Evolutionary conservation across 2,113 vertebrate genomes (phyloP).

Genomic region (Otolemur garnettii): DNA sequence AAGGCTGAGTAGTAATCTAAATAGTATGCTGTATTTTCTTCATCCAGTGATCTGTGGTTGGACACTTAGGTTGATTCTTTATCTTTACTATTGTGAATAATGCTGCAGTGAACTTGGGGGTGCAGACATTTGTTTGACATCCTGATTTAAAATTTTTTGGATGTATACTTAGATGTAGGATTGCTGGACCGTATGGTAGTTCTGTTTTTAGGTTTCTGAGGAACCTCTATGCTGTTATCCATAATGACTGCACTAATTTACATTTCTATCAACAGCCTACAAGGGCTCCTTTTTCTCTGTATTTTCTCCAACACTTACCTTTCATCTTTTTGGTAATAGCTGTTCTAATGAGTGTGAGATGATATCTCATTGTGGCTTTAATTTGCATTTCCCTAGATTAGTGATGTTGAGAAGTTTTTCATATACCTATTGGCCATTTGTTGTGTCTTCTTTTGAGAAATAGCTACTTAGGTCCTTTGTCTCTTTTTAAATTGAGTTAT

Average conservation of each 20-base stretch:
- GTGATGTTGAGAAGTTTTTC: neutral
- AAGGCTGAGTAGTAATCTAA: neutral
- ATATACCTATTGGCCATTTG: neutral
- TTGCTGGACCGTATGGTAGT: neutral
- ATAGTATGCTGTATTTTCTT: neutral
- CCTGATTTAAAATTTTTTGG: neutral
- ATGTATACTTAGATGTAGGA: neutral
- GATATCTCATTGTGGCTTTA: neutral
- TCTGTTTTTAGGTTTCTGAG: neutral
- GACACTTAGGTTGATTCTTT: neutral
- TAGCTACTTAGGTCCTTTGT: neutral
- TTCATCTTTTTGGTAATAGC: neutral
- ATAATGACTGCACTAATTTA: neutral
- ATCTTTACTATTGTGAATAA: neutral
- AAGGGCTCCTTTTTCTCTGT: neutral
- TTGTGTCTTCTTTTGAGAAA: neutral
- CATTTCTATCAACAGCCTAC: neutral
- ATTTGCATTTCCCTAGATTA: neutral
- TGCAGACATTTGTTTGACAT: neutral
- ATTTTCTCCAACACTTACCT: neutral
- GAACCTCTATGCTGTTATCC: neutral
- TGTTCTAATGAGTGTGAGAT: neutral
- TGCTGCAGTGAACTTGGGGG: neutral
- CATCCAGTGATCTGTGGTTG: neutral
- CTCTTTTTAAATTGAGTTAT: neutral